Evolutionary conservation across 2,888 invertebrate genomes (phyloP), one percentile per base, ranked within the genome.

Genomic region (Rhagophthalmus giganteus): DNA sequence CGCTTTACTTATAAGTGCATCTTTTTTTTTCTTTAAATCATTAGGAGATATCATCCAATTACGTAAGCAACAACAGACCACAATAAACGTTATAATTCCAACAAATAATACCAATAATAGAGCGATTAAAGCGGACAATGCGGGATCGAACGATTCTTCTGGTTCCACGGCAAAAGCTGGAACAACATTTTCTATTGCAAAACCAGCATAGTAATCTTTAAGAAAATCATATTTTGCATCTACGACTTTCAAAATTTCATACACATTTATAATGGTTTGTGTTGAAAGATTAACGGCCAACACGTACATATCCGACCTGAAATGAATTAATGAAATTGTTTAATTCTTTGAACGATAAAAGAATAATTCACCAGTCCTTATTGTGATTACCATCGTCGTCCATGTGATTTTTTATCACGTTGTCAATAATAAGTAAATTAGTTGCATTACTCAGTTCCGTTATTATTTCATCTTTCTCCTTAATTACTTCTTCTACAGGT

Each of bases 201-300:
- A 85, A 0, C 86, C 85, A 6, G 85, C 82, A 65, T 86, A 86
- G 63, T 86, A 86, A 66, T 87, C 88, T 68, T 89, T 88, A 12
- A 93, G 80, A 64, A 87, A 85, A 66, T 93, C 92, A 70, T 91
- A 92, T 67, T 90, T 89, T 0, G 87, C 82, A 74, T 93, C 93
- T 47, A 93, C 88, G 4, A 84, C 83, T 72, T 88, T 87, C 10
- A 93, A 76, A 6, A 90, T 87, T 54, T 86, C 84, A 48, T 88
- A 86, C 7, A 91, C 89, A 0, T 88, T 84, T 1, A 87, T 76
- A 39, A 93, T 90, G 39, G 85, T 85, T 68, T 87, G 85, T 0
- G 85, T 84, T 54, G 77, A 75, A 0, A 83, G 82, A 66, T 92
- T 88, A 0, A 93, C 88, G 0, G 90, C 90, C 68, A 91, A 85